Evolutionary conservation across 2,888 invertebrate species (phyloP).

Genomic region (Epinotia ramella): DNA sequence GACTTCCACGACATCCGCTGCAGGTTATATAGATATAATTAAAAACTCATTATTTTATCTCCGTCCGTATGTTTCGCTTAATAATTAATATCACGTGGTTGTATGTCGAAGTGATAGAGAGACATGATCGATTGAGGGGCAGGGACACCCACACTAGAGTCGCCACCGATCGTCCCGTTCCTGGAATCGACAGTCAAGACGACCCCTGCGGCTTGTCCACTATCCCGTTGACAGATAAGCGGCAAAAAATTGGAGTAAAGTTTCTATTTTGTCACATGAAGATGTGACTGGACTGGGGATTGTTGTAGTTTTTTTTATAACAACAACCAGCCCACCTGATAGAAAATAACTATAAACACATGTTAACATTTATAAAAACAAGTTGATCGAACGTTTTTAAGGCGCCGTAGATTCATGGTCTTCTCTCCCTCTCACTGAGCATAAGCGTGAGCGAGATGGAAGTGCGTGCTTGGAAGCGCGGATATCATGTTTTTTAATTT

Average conservation of each 20-base stretch:
- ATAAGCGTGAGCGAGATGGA: too few species aligned
- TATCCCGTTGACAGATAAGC: slow-evolving; percentile 21
- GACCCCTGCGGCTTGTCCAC: slow-evolving; percentile 34
- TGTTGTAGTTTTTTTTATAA: slow-evolving; percentile 10
- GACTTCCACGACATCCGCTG: not conserved
- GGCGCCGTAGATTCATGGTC: too few species aligned
- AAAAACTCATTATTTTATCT: slow-evolving; percentile 39
- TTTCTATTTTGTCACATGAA: slow-evolving; percentile 9
- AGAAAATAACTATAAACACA: not conserved
- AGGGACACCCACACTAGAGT: slow-evolving; percentile 67
- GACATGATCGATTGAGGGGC: slow-evolving; percentile 65
- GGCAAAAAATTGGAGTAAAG: slow-evolving; percentile 31
- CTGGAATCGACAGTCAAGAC: slow-evolving; percentile 46
- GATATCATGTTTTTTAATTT: too few species aligned
- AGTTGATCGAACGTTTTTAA: not conserved
- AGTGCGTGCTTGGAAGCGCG: too few species aligned
- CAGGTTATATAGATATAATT: slow-evolving; percentile 22
- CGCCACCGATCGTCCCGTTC: slow-evolving; percentile 46
- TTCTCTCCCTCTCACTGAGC: too few species aligned
- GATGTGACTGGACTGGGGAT: slow-evolving; percentile 5
- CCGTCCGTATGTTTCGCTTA: slow-evolving; percentile 37
- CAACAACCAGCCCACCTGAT: slow-evolving; percentile 4
- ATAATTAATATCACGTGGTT: slow-evolving; percentile 44
- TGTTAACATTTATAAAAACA: not conserved
- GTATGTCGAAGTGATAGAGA: slow-evolving; percentile 51